These are phyloP conservation scores for Euura saliciscinereae DNA, from an alignment of 1,140 invertebrate species.

Conservation along the genomic window DNA sequence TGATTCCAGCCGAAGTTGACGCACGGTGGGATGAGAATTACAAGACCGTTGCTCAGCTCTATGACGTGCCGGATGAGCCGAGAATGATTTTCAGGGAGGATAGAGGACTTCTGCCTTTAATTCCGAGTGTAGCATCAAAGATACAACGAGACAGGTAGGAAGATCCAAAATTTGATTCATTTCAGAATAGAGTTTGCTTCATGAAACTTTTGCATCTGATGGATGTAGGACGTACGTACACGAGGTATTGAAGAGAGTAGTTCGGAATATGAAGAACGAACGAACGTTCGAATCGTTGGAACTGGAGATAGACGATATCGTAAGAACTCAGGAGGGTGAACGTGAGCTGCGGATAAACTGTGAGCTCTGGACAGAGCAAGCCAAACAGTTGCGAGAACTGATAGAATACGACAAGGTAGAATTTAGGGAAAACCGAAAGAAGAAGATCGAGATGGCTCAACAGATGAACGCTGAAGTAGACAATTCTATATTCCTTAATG, in stretches of 20 bases:
- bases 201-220: not conserved
- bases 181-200: slow-evolving; percentile 9
- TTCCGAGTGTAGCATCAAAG: slow-evolving; percentile 32
- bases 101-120: slow-evolving; percentile 25
- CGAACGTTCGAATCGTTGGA: slow-evolving; percentile 36
- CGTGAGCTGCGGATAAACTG: slow-evolving; percentile 34
- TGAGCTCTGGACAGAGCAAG: slow-evolving; percentile 32
- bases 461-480: slow-evolving; percentile 23
- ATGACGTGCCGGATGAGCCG: slow-evolving; percentile 28
- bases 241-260: slow-evolving; percentile 32
- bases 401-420: slow-evolving; percentile 28
- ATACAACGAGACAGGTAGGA: slow-evolving; percentile 42
- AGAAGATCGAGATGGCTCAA: slow-evolving; percentile 13
- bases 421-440: slow-evolving; percentile 22
- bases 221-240: slow-evolving; percentile 32
- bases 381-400: slow-evolving; percentile 27
- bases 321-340: slow-evolving; percentile 29
- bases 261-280: slow-evolving; percentile 29
- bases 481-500: slow-evolving; percentile 26
- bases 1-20: slow-evolving; percentile 30
- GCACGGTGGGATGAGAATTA: slow-evolving; percentile 31
- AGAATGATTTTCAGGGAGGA: slow-evolving; percentile 31
- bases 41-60: slow-evolving; percentile 34
- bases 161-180: too few species aligned
- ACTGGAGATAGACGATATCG: slow-evolving; percentile 35